Base-by-base conservation (phyloP, 2,888 invertebrate species). In the Epicampocera succincta region DNA sequence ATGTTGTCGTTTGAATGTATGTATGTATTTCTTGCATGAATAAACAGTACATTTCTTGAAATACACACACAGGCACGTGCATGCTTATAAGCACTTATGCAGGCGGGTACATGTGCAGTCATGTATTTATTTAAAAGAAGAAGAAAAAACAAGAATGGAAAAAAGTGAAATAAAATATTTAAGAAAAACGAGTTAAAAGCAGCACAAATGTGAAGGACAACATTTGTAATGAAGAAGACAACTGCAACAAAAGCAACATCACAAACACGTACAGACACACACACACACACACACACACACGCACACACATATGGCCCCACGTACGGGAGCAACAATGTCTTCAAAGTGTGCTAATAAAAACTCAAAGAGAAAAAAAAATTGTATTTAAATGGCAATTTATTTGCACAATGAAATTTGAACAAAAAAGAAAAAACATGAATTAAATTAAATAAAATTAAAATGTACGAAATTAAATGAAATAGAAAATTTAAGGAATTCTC, bases 141-240 rank as follows among this genome's bases (percentile, higher is more conserved):
- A 60, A 52, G 40, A 54, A 29, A 58, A 29, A 40, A 6, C 42
- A 48, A 65, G 65, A 40, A 42, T 52, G 19, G 2, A 13, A 52
- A 38, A 60, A 40, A 21, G 56, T 33, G 66, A 63, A 33, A 69
- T 17, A 81, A 63, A 76, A 69, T 66, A 46, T 72, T 74, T 33
- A 42, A 69, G 61, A 66, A 77, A 78, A 82, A 74, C 77, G 58
- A 81, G 73, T 69, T 81, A 71, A 82, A 74, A 82, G 66, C 58
- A 65, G 46, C 46, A 82, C 40, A 82, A 77, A 61, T 68, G 68
- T 76, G 76, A 76, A 81, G 80, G 72, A 73, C 72, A 72, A n/a
- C 56, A 72, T 71, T 58, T 42, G 9, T 33, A 40, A 50, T 3
- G 17, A 17, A 50, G 48, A 54, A 61, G 52, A 61, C 42, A 60